Evolutionary conservation across 2,888 invertebrate genomes (phyloP), one percentile per base, ranked within the genome.

Genomic region (Rhagonycha fulva): DNA sequence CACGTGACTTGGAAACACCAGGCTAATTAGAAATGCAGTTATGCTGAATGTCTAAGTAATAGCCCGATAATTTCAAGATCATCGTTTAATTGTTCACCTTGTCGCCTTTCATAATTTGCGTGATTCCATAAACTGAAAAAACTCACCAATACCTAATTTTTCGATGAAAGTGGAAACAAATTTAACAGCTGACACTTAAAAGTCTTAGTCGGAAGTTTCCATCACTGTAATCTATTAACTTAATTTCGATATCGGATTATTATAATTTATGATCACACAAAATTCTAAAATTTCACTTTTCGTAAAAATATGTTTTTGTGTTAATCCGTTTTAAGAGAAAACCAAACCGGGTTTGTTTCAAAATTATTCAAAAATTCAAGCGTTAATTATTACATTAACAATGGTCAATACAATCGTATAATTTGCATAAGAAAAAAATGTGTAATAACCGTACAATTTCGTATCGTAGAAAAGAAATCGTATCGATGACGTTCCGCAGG

Each of bases 1-100:
- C 80, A 80, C 80, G 80, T 80, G 80, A 80, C 47, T 77, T 11
- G n/a, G 23, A 72, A 75, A 73, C 78, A 77, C 67, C 76, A 71
- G 80, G 70, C 77, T 72, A 19, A 77, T 80, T 80, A 80, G 30
- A 67, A 70, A 80, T 80, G 78, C 80, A 80, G 77, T 62, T 76
- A 80, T 80, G 78, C 62, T 63, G 61, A 32, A 9, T 24, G 61
- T 60, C 63, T 72, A 19, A 19, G 19, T 77, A 75, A 74, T 67
- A 67, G 28, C 71, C 71, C 66, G 76, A 71, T 76, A 70, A 26
- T 19, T 62, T 62, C 19, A 24, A n/a, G 63, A 66, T 66, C 63
- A 12, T 24, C 23, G 62, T 66, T 23, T 63, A 23, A 66, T 66
- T n/a, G 63, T 66, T 23, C 62, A 24, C 63, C n/a, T 24, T 66